Evolutionary conservation across 2,113 vertebrate genomes (phyloP).

Genomic region (Piaya cayana): DNA sequence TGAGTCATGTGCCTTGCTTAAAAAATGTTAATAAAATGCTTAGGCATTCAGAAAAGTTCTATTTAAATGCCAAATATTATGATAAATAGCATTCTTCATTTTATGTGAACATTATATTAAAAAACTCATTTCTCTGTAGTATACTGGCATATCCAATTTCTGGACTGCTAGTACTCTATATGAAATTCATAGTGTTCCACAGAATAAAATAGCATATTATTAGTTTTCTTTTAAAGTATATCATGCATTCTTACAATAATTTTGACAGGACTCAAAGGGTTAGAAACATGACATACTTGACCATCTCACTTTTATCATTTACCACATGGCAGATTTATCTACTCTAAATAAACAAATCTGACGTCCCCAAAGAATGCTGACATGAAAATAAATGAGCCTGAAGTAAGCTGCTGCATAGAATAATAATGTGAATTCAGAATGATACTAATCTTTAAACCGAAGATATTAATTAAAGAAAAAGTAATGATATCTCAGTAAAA

Average conservation of each 20-base stretch:
- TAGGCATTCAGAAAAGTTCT: not conserved
- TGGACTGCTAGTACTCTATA: not conserved
- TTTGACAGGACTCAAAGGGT: constrained; percentile 42
- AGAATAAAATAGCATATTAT: constrained; percentile 30
- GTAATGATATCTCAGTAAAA: constrained; percentile 19
- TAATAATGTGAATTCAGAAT: constrained; percentile 26
- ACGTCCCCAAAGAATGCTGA: not conserved
- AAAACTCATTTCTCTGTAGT: constrained; percentile 16
- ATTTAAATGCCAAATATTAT: constrained; percentile 30
- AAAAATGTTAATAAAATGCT: constrained; percentile 33
- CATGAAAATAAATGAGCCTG: constrained; percentile 44
- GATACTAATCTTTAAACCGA: constrained; percentile 4
- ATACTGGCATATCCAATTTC: constrained; percentile 21
- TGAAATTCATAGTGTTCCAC: not conserved
- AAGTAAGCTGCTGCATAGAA: constrained; percentile 11
- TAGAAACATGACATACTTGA: constrained; percentile 40
- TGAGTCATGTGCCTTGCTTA: not conserved
- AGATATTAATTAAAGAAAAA: constrained; percentile 54
- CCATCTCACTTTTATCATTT: constrained; percentile 10
- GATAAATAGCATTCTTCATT: constrained; percentile 24
- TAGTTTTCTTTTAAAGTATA: constrained; percentile 18
- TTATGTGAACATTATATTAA: not conserved
- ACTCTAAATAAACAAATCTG: constrained; percentile 50
- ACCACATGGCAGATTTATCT: constrained; percentile 41
- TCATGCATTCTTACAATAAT: constrained; percentile 40